phyloP scores from a whole-genome alignment of 2,797 vertebrate genomes.

The Rhodeus uyekii region DNA sequence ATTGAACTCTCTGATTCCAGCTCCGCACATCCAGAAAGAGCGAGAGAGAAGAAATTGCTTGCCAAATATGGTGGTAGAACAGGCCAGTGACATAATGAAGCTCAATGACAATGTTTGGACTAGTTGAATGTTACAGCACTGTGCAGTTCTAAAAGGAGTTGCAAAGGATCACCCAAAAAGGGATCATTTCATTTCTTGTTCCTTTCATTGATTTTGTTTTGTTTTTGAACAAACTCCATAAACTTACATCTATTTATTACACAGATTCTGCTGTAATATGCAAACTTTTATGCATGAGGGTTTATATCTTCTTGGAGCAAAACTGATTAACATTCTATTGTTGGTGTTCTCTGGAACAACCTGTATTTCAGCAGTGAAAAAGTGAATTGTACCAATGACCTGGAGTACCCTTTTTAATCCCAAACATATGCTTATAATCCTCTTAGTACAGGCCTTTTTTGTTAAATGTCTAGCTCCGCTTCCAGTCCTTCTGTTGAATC shows the following conservation, averaged over 20 bases:
- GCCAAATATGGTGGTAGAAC: conserved; percentile 45
- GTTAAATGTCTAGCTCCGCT: conserved; percentile 35
- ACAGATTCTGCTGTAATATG: neutral
- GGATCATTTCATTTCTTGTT: neutral
- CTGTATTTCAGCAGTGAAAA: conserved; percentile 28
- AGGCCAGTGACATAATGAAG: conserved; percentile 7
- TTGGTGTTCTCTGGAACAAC: neutral
- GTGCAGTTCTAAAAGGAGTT: no score
- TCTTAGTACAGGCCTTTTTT: conserved; percentile 53
- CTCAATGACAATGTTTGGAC: conserved; percentile 10
- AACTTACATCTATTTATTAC: neutral
- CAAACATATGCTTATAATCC: conserved; percentile 59
- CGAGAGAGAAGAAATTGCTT: conserved; percentile 57
- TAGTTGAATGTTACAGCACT: neutral
- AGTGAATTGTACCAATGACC: conserved; percentile 52
- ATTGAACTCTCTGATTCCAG: conserved; percentile 19
- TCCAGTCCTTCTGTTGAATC: neutral
- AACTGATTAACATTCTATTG: conserved; percentile 19
- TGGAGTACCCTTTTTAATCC: conserved; percentile 39
- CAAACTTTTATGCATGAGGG: neutral
- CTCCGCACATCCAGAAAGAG: conserved; percentile 33
- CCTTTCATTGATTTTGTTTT: neutral
- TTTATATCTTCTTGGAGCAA: neutral
- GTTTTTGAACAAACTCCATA: neutral
- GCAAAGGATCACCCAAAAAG: neutral